Evolutionary conservation across 2,888 invertebrate genomes (phyloP), one percentile per base, ranked within the genome.

Genomic region (Labia minor): DNA sequence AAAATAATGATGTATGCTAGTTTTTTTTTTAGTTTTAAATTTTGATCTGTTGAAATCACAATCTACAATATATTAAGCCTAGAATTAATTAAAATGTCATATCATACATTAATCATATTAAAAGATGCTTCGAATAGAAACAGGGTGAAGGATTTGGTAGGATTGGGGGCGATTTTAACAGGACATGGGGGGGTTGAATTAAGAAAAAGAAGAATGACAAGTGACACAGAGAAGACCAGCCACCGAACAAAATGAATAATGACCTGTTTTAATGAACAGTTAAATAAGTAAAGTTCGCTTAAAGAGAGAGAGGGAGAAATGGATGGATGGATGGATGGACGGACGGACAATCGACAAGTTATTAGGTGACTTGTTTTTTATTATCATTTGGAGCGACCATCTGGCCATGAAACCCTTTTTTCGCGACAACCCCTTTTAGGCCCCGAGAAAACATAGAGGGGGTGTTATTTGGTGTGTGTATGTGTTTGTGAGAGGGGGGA

Each of bases 281-380:
- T 33, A 33, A 33, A 33, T 33, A 33, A 33, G 33, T 33, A 8
- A 6, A 8, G 33, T 33, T n/a, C n/a, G n/a, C 26, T 26, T 26
- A 26, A 26, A 26, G 3, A 26, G 8, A 8, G 3, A 8, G 4
- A 26, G 4, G 26, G 26, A 26, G 26, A 26, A 8, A 26, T 26
- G 26, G 26, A 26, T 26, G 49, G 49, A 49, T 3, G 8, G 49
- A 49, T 49, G 49, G 49, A 49, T 14, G 49, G 49, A 49, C 16
- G 49, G 49, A 49, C 16, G n/a, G 49, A 49, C 49, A 49, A 49
- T 4, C 49, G 49, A 49, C 49, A 49, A 49, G 49, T 49, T 49
- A 49, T 49, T 49, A 49, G 49, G 49, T 49, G 49, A 49, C 49
- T 49, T 49, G 26, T 49, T 49, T 49, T 49, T 49, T 49, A 49